phyloP scores from a whole-genome alignment of 1,140 invertebrate genomes.

The Calliopsis andreniformis region DNA sequence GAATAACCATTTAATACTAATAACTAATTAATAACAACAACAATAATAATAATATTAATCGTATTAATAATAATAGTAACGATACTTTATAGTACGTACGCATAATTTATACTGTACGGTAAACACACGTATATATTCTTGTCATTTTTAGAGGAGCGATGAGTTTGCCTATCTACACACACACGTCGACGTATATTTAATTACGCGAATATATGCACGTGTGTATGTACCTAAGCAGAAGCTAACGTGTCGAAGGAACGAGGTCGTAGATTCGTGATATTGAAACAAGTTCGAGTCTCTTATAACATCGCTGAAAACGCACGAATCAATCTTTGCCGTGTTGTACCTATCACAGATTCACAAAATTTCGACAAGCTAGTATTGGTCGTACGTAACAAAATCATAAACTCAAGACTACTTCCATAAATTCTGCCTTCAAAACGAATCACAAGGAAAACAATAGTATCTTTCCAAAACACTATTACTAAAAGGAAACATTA shows the following conservation, averaged over 20 bases:
- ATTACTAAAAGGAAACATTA: too few species aligned
- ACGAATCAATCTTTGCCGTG: constrained; percentile 44
- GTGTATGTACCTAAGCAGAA: constrained; percentile 14
- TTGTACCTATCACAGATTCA: too few species aligned
- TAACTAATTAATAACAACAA: constrained; percentile 47
- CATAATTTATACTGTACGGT: constrained; percentile 64
- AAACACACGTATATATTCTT: constrained; percentile 69
- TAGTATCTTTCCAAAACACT: too few species aligned
- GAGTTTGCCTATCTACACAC: constrained; percentile 57
- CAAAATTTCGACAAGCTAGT: too few species aligned
- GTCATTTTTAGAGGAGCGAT: constrained; percentile 70
- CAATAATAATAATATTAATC: constrained; percentile 53
- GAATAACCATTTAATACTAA: constrained; percentile 50
- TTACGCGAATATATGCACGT: constrained; percentile 25
- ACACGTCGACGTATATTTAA: neutral
- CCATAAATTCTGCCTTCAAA: too few species aligned
- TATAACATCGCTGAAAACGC: constrained; percentile 38
- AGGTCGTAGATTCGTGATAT: constrained; percentile 50
- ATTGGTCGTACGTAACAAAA: neutral
- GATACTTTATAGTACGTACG: constrained; percentile 64
- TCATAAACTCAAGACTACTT: neutral
- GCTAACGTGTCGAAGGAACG: constrained; percentile 36
- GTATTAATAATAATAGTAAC: constrained; percentile 52
- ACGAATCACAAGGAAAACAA: too few species aligned
- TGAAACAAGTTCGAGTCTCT: constrained; percentile 43